Evolutionary conservation across 1,140 invertebrate genomes (phyloP), one percentile per base, ranked within the genome.

Genomic region (Sarcophaga bullata): DNA sequence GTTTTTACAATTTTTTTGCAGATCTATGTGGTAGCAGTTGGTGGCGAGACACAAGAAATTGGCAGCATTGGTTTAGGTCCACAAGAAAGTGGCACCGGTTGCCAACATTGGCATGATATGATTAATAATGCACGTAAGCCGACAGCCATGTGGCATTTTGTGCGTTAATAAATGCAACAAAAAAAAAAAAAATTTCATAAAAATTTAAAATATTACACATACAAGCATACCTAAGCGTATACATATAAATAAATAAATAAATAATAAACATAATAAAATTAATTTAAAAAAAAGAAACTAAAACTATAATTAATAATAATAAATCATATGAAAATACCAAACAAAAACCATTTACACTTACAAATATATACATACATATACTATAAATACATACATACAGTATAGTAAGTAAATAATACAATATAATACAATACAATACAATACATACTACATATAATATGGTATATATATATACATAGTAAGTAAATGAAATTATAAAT

Each of bases 121-220:
- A 93, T 93, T 11, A 94, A 95, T 83, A 94, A 94, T 87, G 95
- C 94, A n/a, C 92, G 95, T 84, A 95, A 96, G 87, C 93, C 95
- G 8, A 93, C 95, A 84, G 94, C 95, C 81, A 95, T 95, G 93
- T 97, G 95, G 96, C 95, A 96, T 90, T 94, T 93, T 46, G 91
- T 96, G 80, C 92, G 93, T 91, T 94, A 93, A 90, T 48, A 50
- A 10, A 49, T 49, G n/a, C 25, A 47, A 75, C 8, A 49, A 76
- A 25, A 49, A 47, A 10, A 19, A 52, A 50, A 78, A 52, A 78
- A 37, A 81, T 46, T 72, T 25, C 19, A 68, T 68, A 72, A 52
- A 62, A 62, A 80, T 37, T 8, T 9, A 68, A 78, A 81, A 48
- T 68, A 78, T 48, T 19, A 17, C 46, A 80, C 62, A 80, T 52